A percentile compares a stretch with the other conserved stretches of the same genome.
Evolutionary conservation across 2,797 vertebrate genomes (phyloP).

Genomic region (Peromyscus attwateri): DNA sequence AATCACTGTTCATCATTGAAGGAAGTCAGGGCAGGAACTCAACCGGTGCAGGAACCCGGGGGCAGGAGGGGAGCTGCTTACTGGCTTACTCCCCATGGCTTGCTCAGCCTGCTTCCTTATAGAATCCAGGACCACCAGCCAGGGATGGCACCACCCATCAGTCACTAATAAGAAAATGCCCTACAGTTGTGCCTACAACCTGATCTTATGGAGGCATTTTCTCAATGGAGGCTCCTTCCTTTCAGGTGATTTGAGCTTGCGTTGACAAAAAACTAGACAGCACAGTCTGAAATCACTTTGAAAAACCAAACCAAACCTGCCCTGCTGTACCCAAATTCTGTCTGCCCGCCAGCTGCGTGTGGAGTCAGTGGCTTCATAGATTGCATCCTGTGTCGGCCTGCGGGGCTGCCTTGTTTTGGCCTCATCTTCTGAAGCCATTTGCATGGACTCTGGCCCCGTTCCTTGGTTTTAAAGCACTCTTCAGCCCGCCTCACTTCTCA

Average conservation of each 20-base stretch:
- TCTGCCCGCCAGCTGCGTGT: not conserved
- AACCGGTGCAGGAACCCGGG: not conserved
- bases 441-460: not conserved
- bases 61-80: not conserved
- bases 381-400: not conserved
- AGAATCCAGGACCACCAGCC: not conserved
- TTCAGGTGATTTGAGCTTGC: not conserved
- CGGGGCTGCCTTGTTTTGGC: not conserved
- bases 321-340: not conserved
- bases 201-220: not conserved
- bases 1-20: not conserved
- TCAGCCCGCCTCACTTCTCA: not conserved
- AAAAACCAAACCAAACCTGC: conserved; percentile 31
- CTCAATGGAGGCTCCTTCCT: not conserved
- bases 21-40: not conserved
- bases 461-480: not conserved
- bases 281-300: conserved; percentile 14
- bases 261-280: not conserved
- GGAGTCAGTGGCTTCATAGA: not conserved
- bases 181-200: not conserved
- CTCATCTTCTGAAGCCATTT: not conserved
- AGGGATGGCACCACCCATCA: not conserved
- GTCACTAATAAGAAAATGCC: not conserved
- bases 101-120: not conserved
- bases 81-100: not conserved